phyloP scores from a whole-genome alignment of 2,113 vertebrate species.

The Platycercus adscitus region DNA sequence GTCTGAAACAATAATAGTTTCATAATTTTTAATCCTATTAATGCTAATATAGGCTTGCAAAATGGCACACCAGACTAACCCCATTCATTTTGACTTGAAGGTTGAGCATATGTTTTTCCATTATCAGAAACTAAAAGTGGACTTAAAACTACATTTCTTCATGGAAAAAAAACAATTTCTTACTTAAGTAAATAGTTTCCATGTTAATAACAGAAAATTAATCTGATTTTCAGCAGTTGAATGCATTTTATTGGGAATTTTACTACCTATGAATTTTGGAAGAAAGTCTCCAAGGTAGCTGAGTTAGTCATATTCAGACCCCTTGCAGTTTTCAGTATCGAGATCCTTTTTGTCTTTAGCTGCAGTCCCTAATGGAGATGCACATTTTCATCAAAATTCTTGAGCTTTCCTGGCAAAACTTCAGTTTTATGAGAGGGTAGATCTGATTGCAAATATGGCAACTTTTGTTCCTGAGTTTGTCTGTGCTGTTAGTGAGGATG shows the following conservation, averaged over 20 bases:
- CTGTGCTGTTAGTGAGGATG: neutral
- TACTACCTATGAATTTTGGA: neutral
- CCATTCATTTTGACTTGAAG: neutral
- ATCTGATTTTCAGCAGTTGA: neutral
- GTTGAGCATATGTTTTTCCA: neutral
- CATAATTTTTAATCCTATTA: neutral
- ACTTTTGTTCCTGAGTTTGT: neutral
- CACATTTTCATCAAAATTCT: neutral
- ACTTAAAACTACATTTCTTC: neutral
- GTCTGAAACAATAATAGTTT: neutral
- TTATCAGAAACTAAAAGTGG: neutral
- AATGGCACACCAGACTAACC: neutral
- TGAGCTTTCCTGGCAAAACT: neutral
- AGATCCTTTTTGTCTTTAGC: neutral
- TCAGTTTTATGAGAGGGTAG: neutral
- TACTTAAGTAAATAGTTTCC: neutral
- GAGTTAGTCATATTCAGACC: neutral
- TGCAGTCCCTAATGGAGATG: neutral
- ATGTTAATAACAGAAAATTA: neutral
- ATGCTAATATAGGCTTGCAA: neutral
- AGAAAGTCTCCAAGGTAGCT: neutral
- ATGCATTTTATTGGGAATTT: neutral
- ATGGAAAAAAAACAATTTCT: neutral
- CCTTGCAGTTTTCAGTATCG: neutral
- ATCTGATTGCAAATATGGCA: neutral